Evolutionary conservation across 2,113 vertebrate genomes (phyloP).

Genomic region (Plotosus lineatus): DNA sequence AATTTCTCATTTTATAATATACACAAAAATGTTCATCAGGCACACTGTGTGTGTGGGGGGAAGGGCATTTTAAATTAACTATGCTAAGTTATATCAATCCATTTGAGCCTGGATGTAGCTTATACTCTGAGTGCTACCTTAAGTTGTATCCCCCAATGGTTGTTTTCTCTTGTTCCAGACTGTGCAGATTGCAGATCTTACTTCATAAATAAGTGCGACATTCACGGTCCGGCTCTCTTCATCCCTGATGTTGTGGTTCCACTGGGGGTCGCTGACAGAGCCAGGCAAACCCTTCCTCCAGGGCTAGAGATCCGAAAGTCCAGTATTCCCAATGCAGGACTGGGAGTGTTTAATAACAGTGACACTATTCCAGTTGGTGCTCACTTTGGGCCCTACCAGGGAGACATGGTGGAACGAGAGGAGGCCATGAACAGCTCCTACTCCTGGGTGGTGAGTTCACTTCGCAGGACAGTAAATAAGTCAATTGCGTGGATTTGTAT

Average conservation of each 20-base stretch:
- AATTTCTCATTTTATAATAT: too few species aligned
- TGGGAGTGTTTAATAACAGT: background rate
- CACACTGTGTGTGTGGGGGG: too few species aligned
- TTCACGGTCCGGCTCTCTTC: slow-evolving; percentile 7
- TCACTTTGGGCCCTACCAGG: background rate
- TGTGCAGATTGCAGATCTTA: background rate
- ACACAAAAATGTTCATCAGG: too few species aligned
- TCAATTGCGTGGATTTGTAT: background rate
- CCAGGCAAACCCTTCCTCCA: slow-evolving; percentile 1
- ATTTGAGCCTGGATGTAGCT: too few species aligned
- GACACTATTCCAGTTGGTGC: background rate
- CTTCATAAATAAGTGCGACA: background rate
- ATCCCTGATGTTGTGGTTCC: background rate
- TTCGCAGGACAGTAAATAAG: background rate
- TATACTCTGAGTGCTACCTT: too few species aligned
- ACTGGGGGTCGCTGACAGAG: background rate
- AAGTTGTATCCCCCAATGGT: too few species aligned
- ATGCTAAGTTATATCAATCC: too few species aligned
- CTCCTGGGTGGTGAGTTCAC: slow-evolving; percentile 3
- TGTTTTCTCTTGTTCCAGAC: background rate
- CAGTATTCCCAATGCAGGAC: background rate
- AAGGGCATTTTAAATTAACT: too few species aligned
- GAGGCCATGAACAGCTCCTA: slow-evolving; percentile 2
- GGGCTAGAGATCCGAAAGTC: background rate
- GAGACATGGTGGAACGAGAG: background rate